Conservation (phyloP, 2,113 vertebrate species). For the Rhinolophus sinicus region DNA sequence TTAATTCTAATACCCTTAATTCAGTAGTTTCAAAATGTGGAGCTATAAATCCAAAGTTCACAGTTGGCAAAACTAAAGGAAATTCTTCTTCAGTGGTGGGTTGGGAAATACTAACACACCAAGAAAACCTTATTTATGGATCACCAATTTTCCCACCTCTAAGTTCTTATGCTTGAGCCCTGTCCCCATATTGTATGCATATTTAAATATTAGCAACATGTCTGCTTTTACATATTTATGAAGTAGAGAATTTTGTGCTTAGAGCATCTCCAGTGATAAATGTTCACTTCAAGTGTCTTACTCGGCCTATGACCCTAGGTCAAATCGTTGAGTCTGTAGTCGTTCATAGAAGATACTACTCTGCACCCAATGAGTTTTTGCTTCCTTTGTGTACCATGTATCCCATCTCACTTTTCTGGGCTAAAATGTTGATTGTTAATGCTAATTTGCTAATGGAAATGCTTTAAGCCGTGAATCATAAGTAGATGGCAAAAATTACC, state of each 20-base stretch:
- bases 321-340: neutral
- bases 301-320: neutral
- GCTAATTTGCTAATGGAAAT: neutral
- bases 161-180: neutral
- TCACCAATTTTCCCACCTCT: neutral
- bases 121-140: neutral
- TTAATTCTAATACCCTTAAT: slow-evolving; percentile 10
- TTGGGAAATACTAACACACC: neutral
- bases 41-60: neutral
- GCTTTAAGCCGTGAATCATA: neutral
- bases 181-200: neutral
- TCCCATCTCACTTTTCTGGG: neutral
- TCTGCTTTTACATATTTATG: neutral
- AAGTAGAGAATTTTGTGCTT: neutral
- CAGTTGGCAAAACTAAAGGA: slow-evolving; percentile 2
- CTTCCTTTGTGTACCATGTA: neutral
- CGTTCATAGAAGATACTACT: neutral
- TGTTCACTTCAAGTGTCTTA: neutral
- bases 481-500: neutral
- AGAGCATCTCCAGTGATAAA: neutral
- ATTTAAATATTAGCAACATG: neutral
- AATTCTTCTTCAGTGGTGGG: neutral
- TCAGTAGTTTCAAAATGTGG: slow-evolving; percentile 16
- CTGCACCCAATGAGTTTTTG: neutral
- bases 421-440: neutral